Conservation (phyloP, 2,888 invertebrate genomes). For the Nomada fucata region DNA sequence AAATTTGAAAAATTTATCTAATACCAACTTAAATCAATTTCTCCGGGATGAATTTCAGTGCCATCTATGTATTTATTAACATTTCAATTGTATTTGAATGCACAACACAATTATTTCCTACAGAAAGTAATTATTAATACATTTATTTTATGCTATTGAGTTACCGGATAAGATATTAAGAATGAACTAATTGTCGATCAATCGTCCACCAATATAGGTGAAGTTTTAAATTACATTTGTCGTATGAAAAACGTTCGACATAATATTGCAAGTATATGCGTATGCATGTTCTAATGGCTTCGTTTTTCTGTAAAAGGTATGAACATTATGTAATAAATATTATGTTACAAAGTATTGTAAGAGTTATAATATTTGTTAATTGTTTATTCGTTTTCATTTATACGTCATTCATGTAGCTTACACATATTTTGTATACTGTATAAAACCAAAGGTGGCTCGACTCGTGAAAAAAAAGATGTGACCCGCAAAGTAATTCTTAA, state of each 20-base stretch:
- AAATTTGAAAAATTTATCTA: constrained; percentile 17
- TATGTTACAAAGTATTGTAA: background rate
- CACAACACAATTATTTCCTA: too few relatives aligned
- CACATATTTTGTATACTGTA: background rate
- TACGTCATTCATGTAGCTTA: background rate
- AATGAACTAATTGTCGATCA: too few relatives aligned
- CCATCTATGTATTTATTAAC: background rate
- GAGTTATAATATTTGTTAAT: background rate
- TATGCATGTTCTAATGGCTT: background rate
- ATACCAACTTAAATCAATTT: constrained; percentile 20
- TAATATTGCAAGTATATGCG: background rate
- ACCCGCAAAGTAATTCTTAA: constrained; percentile 65
- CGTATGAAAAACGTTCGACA: too few relatives aligned
- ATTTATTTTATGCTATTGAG: too few relatives aligned
- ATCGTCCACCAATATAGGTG: background rate
- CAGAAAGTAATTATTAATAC: too few relatives aligned
- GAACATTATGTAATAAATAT: constrained; percentile 1
- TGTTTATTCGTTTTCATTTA: background rate
- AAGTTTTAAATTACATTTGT: background rate
- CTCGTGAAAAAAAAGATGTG: constrained; percentile 53
- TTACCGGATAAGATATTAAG: too few relatives aligned
- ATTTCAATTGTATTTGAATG: too few relatives aligned
- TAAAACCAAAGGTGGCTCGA: constrained; percentile 12
- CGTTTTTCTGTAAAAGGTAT: background rate
- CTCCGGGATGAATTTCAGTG: background rate